A percentile compares a stretch with the other conserved stretches of the same genome.
These are phyloP conservation scores for Liasis olivaceus DNA, from an alignment of 2,797 vertebrate genomes.

Conservation along the genomic window DNA sequence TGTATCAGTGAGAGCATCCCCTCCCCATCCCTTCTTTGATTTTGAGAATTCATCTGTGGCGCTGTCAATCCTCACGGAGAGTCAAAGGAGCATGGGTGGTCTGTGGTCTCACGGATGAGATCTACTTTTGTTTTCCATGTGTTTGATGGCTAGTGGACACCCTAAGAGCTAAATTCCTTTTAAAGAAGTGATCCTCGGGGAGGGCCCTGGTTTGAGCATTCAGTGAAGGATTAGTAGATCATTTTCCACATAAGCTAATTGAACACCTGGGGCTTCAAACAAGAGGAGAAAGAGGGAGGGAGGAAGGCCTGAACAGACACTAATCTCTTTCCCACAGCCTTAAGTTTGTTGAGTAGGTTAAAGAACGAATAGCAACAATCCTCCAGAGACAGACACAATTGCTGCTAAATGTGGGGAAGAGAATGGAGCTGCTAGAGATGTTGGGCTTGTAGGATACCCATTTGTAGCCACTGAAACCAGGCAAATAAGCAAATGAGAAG, in stretches of 20 bases:
- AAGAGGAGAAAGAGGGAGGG: background rate
- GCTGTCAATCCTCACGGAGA: background rate
- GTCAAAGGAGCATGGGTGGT: background rate
- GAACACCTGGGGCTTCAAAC: constrained; percentile 1
- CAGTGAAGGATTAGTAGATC: constrained; percentile 34
- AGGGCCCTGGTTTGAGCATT: constrained; percentile 20
- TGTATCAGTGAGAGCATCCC: background rate
- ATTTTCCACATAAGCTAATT: constrained; percentile 8
- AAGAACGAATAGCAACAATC: background rate
- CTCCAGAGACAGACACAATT: background rate
- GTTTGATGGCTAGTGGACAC: background rate
- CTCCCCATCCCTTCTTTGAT: background rate
- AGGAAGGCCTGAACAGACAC: background rate
- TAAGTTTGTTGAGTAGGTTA: background rate
- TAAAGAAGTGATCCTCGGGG: constrained; percentile 16
- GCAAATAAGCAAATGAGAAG: no score
- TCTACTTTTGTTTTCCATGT: background rate
- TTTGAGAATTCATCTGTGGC: background rate
- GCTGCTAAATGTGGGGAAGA: background rate
- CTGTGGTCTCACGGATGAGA: background rate
- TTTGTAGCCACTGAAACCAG: no score
- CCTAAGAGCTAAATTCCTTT: background rate
- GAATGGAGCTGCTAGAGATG: background rate
- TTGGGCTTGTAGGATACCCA: background rate
- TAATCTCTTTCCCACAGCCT: background rate